Evolutionary conservation across 1,140 invertebrate genomes (phyloP), one percentile per base, ranked within the genome.

Genomic region (Lepidostoma basale): DNA sequence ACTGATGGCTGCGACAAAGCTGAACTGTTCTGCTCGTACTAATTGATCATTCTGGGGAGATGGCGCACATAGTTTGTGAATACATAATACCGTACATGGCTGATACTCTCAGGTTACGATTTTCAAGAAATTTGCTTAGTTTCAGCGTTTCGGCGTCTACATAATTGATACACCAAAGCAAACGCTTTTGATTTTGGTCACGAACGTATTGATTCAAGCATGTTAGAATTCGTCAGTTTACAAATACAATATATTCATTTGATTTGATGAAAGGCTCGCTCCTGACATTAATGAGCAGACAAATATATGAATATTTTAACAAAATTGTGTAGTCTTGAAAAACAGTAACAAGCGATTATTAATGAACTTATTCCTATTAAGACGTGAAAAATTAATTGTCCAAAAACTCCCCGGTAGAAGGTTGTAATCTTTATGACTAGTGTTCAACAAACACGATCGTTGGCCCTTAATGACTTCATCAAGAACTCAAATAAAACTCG

Each of bases 31-130:
- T 56, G n/a, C 28, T 8, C 8, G 28, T 52, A 23, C 49, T 69
- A 69, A 69, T 69, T 64, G 67, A 69, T 68, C 67, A 56, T 68
- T 63, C 67, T 33, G 25, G 25, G 66, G 58, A 62, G 66, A 68
- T 45, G 30, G 12, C 49, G 30, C 45, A 36, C 14, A n/a, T 36
- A 36, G 33, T 12, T 36, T 12, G 14, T 36, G 33, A 12, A 36
- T 36, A 12, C 33, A 36, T n/a, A 36, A 36, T n/a, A n/a, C 9
- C 33, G 5, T n/a, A 36, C 33, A 2, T 36, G 9, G 33, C n/a
- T n/a, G n/a, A n/a, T n/a, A n/a, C n/a, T n/a, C n/a, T n/a, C n/a
- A n/a, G n/a, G n/a, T n/a, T n/a, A n/a, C n/a, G n/a, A n/a, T n/a
- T n/a, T n/a, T n/a, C n/a, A n/a, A n/a, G n/a, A n/a, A 36, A n/a